Evolutionary conservation across 2,797 vertebrate genomes (phyloP).

Genomic region (Intellagama lesueurii): DNA sequence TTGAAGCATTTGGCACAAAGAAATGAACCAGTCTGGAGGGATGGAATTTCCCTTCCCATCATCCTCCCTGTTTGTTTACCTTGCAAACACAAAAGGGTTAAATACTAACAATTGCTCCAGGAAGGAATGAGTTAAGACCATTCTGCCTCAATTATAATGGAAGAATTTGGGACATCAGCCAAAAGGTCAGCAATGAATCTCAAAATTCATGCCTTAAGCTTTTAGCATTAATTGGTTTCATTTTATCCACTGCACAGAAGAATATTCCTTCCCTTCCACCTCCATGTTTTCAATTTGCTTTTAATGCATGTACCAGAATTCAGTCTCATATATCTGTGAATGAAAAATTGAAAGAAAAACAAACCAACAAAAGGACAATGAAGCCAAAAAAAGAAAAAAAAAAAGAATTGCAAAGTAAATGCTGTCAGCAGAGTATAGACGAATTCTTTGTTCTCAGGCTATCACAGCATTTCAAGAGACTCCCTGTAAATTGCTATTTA

Average conservation of each 20-base stretch:
- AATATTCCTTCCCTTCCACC: background rate
- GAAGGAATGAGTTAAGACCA: conserved; percentile 42
- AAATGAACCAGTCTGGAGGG: background rate
- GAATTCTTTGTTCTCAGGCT: conserved; percentile 63
- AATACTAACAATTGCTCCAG: background rate
- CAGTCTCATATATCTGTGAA: conserved; percentile 28
- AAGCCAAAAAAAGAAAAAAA: conserved; percentile 21
- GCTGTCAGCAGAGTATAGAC: conserved; percentile 20
- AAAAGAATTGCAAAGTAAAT: conserved; percentile 54
- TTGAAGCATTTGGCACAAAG: background rate
- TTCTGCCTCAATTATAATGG: conserved; percentile 26
- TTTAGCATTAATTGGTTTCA: conserved; percentile 43
- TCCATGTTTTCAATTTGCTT: conserved; percentile 41
- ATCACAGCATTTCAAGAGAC: conserved; percentile 34
- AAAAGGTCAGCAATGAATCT: conserved; percentile 51
- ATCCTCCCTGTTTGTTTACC: background rate
- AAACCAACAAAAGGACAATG: background rate
- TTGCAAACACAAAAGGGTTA: conserved; percentile 4
- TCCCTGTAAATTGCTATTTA: background rate
- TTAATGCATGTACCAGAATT: conserved; percentile 48
- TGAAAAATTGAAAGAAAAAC: conserved; percentile 35
- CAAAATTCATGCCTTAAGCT: conserved; percentile 27
- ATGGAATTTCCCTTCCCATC: background rate
- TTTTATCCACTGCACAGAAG: conserved; percentile 53
- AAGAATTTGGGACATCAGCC: conserved; percentile 52